A percentile compares a stretch with the other conserved stretches of the same genome.
Evolutionary conservation across 2,797 vertebrate species (phyloP).

Genomic region (Enteromius afrohamiltoni): DNA sequence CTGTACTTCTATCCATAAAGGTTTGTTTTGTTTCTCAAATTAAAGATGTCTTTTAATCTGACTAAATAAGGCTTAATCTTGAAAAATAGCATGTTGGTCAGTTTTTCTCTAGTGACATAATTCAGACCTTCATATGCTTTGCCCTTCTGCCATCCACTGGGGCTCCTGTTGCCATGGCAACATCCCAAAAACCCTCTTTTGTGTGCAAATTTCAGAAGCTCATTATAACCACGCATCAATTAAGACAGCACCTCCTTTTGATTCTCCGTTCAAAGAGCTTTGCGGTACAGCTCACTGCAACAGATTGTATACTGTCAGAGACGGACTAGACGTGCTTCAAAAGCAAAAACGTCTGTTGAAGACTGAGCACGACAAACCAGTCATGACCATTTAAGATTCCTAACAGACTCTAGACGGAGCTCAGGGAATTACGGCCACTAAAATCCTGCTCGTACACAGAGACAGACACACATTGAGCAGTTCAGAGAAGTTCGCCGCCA

Average conservation of each 20-base stretch:
- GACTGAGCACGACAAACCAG: neutral
- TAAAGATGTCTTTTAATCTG: neutral
- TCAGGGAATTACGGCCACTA: neutral
- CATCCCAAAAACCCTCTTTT: constrained; percentile 9
- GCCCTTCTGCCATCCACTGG: neutral
- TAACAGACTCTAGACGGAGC: neutral
- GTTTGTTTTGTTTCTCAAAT: neutral
- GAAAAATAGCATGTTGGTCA: neutral
- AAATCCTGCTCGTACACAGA: neutral
- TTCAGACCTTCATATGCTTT: neutral
- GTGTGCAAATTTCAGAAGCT: constrained; percentile 38
- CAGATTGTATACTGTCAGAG: neutral
- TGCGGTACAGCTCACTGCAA: neutral
- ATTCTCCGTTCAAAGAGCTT: neutral
- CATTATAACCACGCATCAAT: constrained; percentile 31
- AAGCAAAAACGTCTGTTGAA: neutral
- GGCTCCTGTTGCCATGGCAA: constrained; percentile 44
- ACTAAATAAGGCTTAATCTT: neutral
- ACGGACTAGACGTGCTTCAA: neutral
- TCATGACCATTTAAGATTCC: neutral
- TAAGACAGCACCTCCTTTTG: constrained; percentile 5
- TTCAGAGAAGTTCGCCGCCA: neutral
- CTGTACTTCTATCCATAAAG: neutral
- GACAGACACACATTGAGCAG: neutral
- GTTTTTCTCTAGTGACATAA: neutral